These are phyloP conservation scores for Microcebus tavaratra DNA, from an alignment of 2,113 vertebrate genomes.

Conservation along the genomic window DNA sequence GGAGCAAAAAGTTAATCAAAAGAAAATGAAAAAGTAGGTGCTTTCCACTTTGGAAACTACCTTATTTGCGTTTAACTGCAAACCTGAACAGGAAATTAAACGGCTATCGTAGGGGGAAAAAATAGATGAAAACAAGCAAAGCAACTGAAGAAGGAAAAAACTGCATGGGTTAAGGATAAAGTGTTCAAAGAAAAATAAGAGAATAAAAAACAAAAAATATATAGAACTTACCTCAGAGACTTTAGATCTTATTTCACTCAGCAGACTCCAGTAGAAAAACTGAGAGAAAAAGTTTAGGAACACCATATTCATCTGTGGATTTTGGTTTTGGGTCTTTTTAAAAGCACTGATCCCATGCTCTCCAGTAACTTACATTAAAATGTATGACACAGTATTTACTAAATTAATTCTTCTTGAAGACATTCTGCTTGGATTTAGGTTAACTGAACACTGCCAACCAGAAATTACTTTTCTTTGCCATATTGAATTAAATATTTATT, in stretches of 20 bases:
- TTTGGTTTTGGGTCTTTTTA: background rate
- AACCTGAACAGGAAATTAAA: conserved; percentile 29
- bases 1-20: background rate
- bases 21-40: background rate
- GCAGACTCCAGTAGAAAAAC: no score
- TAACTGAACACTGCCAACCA: no score
- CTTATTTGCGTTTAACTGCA: background rate
- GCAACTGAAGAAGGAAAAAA: background rate
- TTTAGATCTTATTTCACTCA: no score
- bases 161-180: background rate
- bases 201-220: no score
- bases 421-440: no score
- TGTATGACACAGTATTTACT: no score
- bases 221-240: no score
- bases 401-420: no score
- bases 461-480: no score
- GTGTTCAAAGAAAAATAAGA: background rate
- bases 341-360: background rate
- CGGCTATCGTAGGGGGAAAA: background rate
- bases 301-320: background rate
- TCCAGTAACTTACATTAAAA: background rate
- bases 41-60: conserved; percentile 39
- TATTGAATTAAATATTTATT: no score
- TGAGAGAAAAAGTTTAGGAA: no score
- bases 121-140: conserved; percentile 7